Evolutionary conservation across 2,113 vertebrate species (phyloP), one percentile per base, ranked within the genome.

Genomic region (Bufo bufo): DNA sequence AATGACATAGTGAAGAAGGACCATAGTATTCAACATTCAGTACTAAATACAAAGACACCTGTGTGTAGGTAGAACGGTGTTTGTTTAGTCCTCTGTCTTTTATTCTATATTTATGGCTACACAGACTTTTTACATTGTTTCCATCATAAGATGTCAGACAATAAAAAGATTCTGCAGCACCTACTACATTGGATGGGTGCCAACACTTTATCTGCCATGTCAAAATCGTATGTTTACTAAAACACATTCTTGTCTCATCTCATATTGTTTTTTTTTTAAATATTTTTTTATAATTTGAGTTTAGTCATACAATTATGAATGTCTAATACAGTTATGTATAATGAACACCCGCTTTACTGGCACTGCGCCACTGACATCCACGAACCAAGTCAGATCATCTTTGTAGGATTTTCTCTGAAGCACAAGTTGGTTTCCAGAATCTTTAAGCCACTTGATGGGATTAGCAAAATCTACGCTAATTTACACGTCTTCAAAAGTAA

Each of bases 401-500:
- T 66, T 82, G 54, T 47, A 65, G 80, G 69, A 74, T 74, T 85
- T 85, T 61, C 71, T 59, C 58, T 78, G 45, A 0, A 9, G 59
- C 85, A 47, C 45, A 59, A 49, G n/a, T 85, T 85, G 85, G 50
- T 72, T 66, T 84, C 23, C 49, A 72, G 66, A 77, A 78, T 59
- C 85, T 52, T 59, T 77, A 86, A 86, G 20, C 72, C 85, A 85
- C 69, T 86, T 86, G 58, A 86, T 23, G 20, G 74, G 72, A 86
- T 86, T 77, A 63, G 20, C 45, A 65, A 86, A 86, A 77, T 77
- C 85, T 86, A 52, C 11, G 52, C 85, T 77, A 86, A 77, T 86
- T 86, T 77, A 86, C 72, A 86, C 20, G 45, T 63, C 85, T 77
- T 77, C 19, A 63, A 23, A 12, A 33, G 74, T 63, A 78, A 78